Evolutionary conservation across 1,140 invertebrate genomes (phyloP), one percentile per base, ranked within the genome.

Genomic region (Drosophila subobscura): DNA sequence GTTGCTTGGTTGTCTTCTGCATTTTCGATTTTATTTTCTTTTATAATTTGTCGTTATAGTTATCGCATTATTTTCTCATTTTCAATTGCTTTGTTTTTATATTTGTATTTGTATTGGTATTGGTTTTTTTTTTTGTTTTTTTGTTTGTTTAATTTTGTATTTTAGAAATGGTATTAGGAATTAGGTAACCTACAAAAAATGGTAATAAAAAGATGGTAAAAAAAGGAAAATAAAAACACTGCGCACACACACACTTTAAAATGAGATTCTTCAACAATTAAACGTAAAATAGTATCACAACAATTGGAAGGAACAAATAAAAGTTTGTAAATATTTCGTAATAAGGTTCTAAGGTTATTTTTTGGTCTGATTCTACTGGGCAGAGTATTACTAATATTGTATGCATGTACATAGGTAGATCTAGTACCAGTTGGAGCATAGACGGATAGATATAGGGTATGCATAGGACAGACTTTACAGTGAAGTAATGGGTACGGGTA

Each of bases 121-220:
- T 73, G 54, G 52, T 64, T 76, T 40, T 60, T 20, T 29, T 45
- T 68, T 55, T 50, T 61, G 58, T 77, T 66, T 66, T 50, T 10
- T 56, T 73, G 49, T 33, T 61, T 80, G 61, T 70, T 51, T 49
- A 68, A 58, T 73, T 77, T 71, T 65, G 52, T 60, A 47, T 76
- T 76, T 63, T 70, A 77, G 65, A 55, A 81, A 73, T 80, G 58
- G 54, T 88, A 90, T 91, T 91, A 91, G 86, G 90, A 91, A 90
- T 90, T 89, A 91, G 77, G 90, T 91, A 90, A 91, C 90, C 90
- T 91, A 91, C 90, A 91, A 91, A 91, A 89, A 91, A 91, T 90
- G 77, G 76, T 83, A 90, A 89, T 83, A 91, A 91, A 91, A 91
- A 83, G 89, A 83, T 89, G 83, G 90, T 79, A 91, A 86, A 68